Base-by-base conservation (phyloP, 92 coral and sea anemone genomes). In the Epizoanthus fatuus region DNA sequence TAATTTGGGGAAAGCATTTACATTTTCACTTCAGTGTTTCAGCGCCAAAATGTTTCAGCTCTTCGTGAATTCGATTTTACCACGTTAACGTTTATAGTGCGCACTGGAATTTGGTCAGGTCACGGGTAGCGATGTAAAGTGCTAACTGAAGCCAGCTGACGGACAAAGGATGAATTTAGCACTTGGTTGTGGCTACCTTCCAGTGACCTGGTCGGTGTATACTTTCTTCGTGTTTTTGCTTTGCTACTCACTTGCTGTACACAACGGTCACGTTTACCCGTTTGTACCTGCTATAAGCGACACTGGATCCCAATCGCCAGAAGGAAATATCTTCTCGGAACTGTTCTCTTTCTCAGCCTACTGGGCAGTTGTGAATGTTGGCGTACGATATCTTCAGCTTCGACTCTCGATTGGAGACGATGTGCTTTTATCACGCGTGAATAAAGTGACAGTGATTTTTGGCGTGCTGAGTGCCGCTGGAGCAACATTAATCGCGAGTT, bases 281-380 rank as follows among this genome's bases (percentile, higher is more conserved):
- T 93, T 97, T 44, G 97, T 97, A 0, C 99, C 99, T 37, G 96
- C 99, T 69, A 97, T 97, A 73, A 97, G 99, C 85, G 98, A 97
- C 81, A 97, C 99, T 2, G 99, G 98, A 25, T 95, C 96, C 4
- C 86, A 91, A 64, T 86, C 90, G 20, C 99, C 99, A 7, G 99
- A 97, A 84, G 94, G 95, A 25, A 91, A 95, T 63, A 83, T 97
- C 57, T 97, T 97, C 91, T 91, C 99, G 51, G 92, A 93, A 74
- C 66, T 92, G 22, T 95, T 97, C 85, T 90, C 96, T 74, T 79
- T 97, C 51, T 95, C 99, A 38, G 82, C 93, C 35, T 90, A 89
- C 37, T 63, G 90, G 60, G 86, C 94, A 64, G 85, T 88, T 2
- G 74, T 95, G 15, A 97, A 93, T 40, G 80, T 97, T 91, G 84